These are phyloP conservation scores for Peromyscus leucopus DNA, from an alignment of 2,113 vertebrate species.

Conservation along the genomic window DNA sequence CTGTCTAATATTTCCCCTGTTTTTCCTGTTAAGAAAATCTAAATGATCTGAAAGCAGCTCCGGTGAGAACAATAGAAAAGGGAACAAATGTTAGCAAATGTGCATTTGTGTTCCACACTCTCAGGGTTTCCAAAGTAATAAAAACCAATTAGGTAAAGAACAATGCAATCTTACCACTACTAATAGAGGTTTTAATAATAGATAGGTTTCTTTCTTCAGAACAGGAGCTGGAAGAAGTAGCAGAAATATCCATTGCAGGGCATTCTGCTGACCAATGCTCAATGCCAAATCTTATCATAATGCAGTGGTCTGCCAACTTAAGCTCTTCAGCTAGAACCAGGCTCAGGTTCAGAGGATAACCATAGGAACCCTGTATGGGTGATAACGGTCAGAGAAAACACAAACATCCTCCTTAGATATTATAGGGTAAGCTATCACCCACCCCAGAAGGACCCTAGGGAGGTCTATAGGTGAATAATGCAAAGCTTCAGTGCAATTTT, in stretches of 20 bases:
- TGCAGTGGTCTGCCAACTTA: conserved; percentile 51
- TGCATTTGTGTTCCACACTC: conserved; percentile 82
- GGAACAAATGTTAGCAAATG: conserved; percentile 83
- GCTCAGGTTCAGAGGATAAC: not conserved
- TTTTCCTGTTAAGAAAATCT: conserved; percentile 82
- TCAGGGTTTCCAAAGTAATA: conserved; percentile 84
- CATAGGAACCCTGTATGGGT: not conserved
- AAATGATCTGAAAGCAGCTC: conserved; percentile 82
- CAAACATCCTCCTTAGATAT: not conserved
- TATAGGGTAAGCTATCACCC: not conserved
- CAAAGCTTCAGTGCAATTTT: not conserved
- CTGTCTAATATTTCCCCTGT: conserved; percentile 50
- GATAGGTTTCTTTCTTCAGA: conserved; percentile 81
- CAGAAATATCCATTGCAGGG: conserved; percentile 82
- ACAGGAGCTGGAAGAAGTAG: conserved; percentile 66
- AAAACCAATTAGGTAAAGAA: conserved; percentile 87
- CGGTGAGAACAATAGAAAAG: conserved; percentile 70
- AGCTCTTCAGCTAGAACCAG: not conserved
- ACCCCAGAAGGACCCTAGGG: not conserved
- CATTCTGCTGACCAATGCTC: conserved; percentile 80
- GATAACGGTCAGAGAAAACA: not conserved
- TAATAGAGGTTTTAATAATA: conserved; percentile 89
- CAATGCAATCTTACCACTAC: conserved; percentile 83
- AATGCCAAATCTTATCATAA: conserved; percentile 78
- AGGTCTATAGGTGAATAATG: not conserved